Base-by-base conservation (phyloP, 1,140 invertebrate genomes). In the Habropoda laboriosa region DNA sequence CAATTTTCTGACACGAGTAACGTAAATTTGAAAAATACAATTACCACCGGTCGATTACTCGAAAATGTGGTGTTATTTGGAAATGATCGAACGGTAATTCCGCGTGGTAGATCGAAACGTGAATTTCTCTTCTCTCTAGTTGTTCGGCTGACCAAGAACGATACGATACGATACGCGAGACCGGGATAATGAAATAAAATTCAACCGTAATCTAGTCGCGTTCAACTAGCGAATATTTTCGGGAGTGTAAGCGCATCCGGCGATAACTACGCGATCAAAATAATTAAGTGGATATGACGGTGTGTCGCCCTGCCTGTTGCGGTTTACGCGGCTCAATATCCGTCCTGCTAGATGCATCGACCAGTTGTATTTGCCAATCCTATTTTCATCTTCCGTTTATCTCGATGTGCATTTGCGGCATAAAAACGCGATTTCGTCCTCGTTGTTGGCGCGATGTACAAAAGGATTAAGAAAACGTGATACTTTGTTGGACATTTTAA, bases 231-330 rank as follows among this genome's bases (percentile, higher is more conserved):
- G 63, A 55, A 40, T 68, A 58, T 68, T 68, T 76, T 32, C 45
- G 2, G 68, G 51, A 38, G 30, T 7, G 27, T 18, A 32, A 45
- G 3, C 61, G 47, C 7, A 53, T 53, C 16, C 6, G 21, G 10
- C 42, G 60, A 75, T 75, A 75, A 64, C 78, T 45, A 8, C 40
- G 24, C 40, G 21, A n/a, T 49, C 72, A 53, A 64, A 79, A 79
- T 75, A 79, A 79, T 79, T 66, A 63, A 75, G 42, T 74, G 71
- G 60, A 49, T 66, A 49, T 2, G 32, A 66, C 61, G n/a, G 38
- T 16, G 49, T 5, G 66, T 55, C 71, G 32, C 24, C 21, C 24
- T 13, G 49, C 42, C 32, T 60, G 42, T 60, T 60, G 53, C 24
- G 66, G 66, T 78, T 70, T 60, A 71, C 24, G 35, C 13, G 55